A percentile compares a stretch with the other conserved stretches of the same genome.
These are phyloP conservation scores for Drosophila mettleri DNA, from an alignment of 2,888 invertebrate genomes.

Conservation along the genomic window DNA sequence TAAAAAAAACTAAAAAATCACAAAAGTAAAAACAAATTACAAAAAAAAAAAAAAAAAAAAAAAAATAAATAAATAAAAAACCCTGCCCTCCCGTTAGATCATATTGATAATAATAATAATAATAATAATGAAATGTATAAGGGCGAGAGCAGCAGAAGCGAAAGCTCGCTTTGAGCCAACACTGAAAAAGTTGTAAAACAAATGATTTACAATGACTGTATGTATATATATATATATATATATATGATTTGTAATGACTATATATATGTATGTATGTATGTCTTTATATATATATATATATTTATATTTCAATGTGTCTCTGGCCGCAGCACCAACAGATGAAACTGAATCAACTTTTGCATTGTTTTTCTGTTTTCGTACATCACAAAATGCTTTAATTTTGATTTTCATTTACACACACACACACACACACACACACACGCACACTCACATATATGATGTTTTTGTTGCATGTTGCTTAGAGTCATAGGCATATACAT, in stretches of 20 bases:
- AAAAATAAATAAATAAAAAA: neutral
- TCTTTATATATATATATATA: neutral
- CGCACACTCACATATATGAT: neutral
- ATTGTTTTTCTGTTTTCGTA: neutral
- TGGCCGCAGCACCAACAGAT: neutral
- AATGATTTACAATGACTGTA: neutral
- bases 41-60: neutral
- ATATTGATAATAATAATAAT: slow-evolving; percentile 7
- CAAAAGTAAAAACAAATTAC: too few relatives aligned
- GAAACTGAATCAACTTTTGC: neutral
- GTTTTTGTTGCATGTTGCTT: slow-evolving; percentile 9
- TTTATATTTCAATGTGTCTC: neutral
- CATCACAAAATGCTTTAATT: neutral
- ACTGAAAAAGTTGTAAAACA: too few relatives aligned
- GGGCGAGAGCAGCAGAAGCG: slow-evolving; percentile 15
- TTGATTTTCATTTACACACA: neutral
- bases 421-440: neutral
- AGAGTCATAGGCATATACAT: slow-evolving; percentile 12
- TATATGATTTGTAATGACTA: too few relatives aligned
- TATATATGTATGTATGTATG: neutral
- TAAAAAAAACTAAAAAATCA: neutral
- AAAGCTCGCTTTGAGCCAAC: slow-evolving; percentile 15
- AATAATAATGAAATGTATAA: too few relatives aligned
- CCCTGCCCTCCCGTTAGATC: slow-evolving; percentile 2
- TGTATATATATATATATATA: neutral